Percentiles rank a stretch among this genome's conserved stretches.
These are phyloP conservation scores for Zoanthus gigantus DNA, from an alignment of 92 coral and sea anemone species.

Conservation along the genomic window DNA sequence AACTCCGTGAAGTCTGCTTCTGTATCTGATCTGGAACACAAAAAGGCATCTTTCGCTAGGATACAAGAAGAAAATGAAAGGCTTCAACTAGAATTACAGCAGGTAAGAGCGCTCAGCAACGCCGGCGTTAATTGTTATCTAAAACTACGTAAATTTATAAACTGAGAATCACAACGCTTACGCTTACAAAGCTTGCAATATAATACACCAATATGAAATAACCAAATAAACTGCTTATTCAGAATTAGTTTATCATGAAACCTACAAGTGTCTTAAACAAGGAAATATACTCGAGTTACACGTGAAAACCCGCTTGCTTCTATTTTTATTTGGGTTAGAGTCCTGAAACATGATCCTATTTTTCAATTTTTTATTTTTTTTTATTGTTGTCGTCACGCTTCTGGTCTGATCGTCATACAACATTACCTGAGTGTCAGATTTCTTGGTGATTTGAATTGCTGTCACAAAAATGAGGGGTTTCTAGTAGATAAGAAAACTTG, in stretches of 20 bases:
- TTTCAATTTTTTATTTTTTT: background rate
- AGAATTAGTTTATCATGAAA: conserved; percentile 9
- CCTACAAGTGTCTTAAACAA: conserved; percentile 8
- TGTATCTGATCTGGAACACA: conserved; percentile 73
- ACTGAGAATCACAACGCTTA: background rate
- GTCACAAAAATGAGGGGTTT: background rate
- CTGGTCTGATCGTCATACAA: background rate
- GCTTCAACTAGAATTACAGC: conserved; percentile 81
- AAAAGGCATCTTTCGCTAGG: conserved; percentile 80
- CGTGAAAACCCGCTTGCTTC: conserved; percentile 34
- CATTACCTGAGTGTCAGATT: background rate
- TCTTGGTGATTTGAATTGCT: conserved; percentile 1
- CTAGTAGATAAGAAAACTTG: too few species aligned
- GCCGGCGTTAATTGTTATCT: background rate
- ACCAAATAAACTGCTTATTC: background rate
- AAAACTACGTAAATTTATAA: background rate
- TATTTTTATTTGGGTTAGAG: conserved; percentile 2
- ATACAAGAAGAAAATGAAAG: conserved; percentile 88
- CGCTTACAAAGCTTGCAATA: background rate
- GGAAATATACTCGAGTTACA: conserved; percentile 25
- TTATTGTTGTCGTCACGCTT: conserved; percentile 27
- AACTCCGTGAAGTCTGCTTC: conserved; percentile 83
- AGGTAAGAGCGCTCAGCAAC: conserved; percentile 56
- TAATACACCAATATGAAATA: background rate
- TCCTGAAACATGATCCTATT: conserved; percentile 20